phyloP scores from a whole-genome alignment of 2,797 vertebrate genomes.

The Huso huso region DNA sequence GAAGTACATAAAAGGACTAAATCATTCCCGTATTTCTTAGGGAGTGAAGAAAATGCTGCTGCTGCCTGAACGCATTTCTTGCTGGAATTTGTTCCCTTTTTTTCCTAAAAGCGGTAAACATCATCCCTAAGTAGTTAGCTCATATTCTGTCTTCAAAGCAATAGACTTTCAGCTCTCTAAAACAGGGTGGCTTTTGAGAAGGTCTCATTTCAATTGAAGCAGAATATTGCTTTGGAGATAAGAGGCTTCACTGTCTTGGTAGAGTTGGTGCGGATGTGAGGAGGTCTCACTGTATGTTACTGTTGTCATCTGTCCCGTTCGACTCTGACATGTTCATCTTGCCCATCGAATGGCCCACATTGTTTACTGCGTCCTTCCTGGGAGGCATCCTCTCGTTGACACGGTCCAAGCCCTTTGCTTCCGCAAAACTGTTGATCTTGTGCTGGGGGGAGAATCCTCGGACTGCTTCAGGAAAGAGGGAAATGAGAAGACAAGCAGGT shows the following conservation, averaged over 20 bases:
- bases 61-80: slow-evolving; percentile 31
- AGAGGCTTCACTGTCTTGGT: slow-evolving; percentile 61
- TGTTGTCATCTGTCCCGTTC: slow-evolving; percentile 74
- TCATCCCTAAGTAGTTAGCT: slow-evolving; percentile 24
- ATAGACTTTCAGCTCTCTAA: slow-evolving; percentile 44
- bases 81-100: slow-evolving; percentile 32
- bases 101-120: slow-evolving; percentile 25
- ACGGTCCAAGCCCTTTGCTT: slow-evolving; percentile 71
- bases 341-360: slow-evolving; percentile 67
- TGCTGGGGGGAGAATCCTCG: slow-evolving; percentile 73
- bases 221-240: slow-evolving; percentile 35
- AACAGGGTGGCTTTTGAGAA: slow-evolving; percentile 29
- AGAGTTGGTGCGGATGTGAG: slow-evolving; percentile 41
- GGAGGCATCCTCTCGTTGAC: slow-evolving; percentile 77
- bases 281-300: slow-evolving; percentile 68
- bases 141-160: slow-evolving; percentile 38
- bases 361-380: slow-evolving; percentile 64
- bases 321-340: slow-evolving; percentile 75
- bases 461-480: slow-evolving; percentile 48
- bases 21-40: slow-evolving; percentile 39
- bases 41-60: slow-evolving; percentile 44
- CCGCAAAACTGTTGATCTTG: slow-evolving; percentile 72
- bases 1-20: slow-evolving; percentile 36
- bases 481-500: slow-evolving; percentile 11
- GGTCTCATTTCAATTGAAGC: slow-evolving; percentile 31